Conservation (phyloP, 2,797 vertebrate species). For the Cetoscarus ocellatus region DNA sequence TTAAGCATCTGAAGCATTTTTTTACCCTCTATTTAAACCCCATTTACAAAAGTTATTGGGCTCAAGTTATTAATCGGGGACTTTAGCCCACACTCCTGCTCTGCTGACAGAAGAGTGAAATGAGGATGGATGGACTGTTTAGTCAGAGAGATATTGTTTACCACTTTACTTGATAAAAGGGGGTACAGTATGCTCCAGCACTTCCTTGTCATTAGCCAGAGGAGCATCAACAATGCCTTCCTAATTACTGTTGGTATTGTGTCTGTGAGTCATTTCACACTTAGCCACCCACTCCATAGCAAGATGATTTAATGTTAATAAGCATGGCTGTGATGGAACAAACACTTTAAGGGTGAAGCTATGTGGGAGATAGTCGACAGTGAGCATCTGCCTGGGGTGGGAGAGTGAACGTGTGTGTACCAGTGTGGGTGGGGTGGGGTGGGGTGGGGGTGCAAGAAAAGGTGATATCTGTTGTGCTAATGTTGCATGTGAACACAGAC, state of each 20-base stretch:
- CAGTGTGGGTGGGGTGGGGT: constrained; percentile 5
- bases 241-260: constrained; percentile 74
- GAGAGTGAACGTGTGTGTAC: constrained; percentile 9
- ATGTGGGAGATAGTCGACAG: constrained; percentile 65
- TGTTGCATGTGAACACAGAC: constrained; percentile 39
- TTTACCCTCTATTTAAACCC: constrained; percentile 8
- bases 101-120: constrained; percentile 62
- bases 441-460: constrained; percentile 31
- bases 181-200: constrained; percentile 28
- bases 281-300: constrained; percentile 69
- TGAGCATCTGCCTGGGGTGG: constrained; percentile 62
- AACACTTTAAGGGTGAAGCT: constrained; percentile 62
- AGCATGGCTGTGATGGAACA: constrained; percentile 62
- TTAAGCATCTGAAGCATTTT: constrained; percentile 7
- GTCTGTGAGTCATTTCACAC: constrained; percentile 70
- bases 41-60: constrained; percentile 53
- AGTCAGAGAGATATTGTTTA: constrained; percentile 49
- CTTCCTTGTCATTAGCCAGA: constrained; percentile 63
- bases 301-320: constrained; percentile 71
- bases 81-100: constrained; percentile 43
- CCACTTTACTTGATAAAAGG: constrained; percentile 46
- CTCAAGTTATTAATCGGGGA: constrained; percentile 46
- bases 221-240: constrained; percentile 61
- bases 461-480: constrained; percentile 57
- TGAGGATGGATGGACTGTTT: constrained; percentile 62